Evolutionary conservation across 2,888 invertebrate genomes (phyloP), one percentile per base, ranked within the genome.

Genomic region (Drymonia ruficornis): DNA sequence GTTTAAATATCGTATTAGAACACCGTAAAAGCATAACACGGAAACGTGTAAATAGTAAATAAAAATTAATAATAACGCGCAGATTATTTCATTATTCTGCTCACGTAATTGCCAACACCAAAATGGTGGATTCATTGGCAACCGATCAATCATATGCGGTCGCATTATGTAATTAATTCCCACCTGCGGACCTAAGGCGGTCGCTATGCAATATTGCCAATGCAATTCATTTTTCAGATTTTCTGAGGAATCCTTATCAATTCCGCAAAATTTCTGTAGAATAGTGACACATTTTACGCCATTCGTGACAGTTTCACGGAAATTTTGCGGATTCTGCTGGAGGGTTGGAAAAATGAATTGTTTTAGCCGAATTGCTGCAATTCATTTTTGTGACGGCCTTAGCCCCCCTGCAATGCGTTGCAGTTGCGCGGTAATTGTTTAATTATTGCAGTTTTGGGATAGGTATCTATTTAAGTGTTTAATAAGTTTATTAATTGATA

Each of bases 81-180:
- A 43, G 16, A 43, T 9, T 43, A 19, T 19, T 19, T 19, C 13
- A 43, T 43, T 43, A 36, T 40, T 23, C 38, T 23, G 28, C 18
- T 57, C 57, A 57, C 55, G 55, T 55, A 61, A 36, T 6, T 28
- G 15, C 36, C 57, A 51, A 53, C 53, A 50, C 15, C n/a, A 49
- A 38, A 28, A 11, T 7, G 6, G 36, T 13, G 23, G 34, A 54
- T 42, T 42, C 54, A 50, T 47, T 47, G 50, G 46, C 50, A 47
- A 38, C 15, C 28, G 7, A 52, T 47, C 50, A 49, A 52, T 49
- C 31, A 12, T 43, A 12, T 18, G 43, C 19, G 43, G 43, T 19
- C 43, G 18, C 43, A 13, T 43, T 43, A 43, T 42, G 7, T 42
- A 42, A 42, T 18, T 18, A 42, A 23, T 7, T 7, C 8, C 18